Conservation (phyloP, 2,113 vertebrate species). For the Malaclemys terrapin region DNA sequence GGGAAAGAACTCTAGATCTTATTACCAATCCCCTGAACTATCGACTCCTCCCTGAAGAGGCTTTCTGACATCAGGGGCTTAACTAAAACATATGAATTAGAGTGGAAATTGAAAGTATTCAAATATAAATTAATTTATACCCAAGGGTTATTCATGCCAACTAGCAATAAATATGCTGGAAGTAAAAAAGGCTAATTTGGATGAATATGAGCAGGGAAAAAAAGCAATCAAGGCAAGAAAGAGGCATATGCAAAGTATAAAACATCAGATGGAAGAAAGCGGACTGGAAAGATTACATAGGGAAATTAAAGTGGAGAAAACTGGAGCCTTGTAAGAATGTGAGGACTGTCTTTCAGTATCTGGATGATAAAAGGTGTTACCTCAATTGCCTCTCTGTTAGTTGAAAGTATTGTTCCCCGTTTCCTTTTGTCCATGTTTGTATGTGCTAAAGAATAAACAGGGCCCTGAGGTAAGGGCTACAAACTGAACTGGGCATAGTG, state of each 20-base stretch:
- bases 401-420: not conserved
- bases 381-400: not conserved
- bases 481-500: not conserved
- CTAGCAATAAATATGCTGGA: constrained; percentile 72
- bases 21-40: constrained; percentile 51
- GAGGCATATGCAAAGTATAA: constrained; percentile 53
- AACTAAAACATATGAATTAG: constrained; percentile 73
- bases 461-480: not conserved
- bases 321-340: not conserved
- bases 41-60: constrained; percentile 37
- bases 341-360: fast-evolving
- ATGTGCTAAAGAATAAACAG: not conserved
- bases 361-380: not conserved
- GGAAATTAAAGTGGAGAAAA: constrained; percentile 3
- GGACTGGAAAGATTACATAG: not conserved
- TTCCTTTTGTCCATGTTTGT: not conserved
- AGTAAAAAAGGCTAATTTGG: constrained; percentile 67
- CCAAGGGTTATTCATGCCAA: constrained; percentile 68
- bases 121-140: constrained; percentile 79
- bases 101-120: constrained; percentile 75
- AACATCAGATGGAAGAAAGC: constrained; percentile 5
- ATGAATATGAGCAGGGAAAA: constrained; percentile 54
- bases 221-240: constrained; percentile 72
- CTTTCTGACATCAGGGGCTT: constrained; percentile 54
- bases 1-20: constrained; percentile 36